Percentiles rank a stretch among this genome's conserved stretches.
Evolutionary conservation across 2,797 vertebrate genomes (phyloP).

Genomic region (Tenualosa thibaudeaui): DNA sequence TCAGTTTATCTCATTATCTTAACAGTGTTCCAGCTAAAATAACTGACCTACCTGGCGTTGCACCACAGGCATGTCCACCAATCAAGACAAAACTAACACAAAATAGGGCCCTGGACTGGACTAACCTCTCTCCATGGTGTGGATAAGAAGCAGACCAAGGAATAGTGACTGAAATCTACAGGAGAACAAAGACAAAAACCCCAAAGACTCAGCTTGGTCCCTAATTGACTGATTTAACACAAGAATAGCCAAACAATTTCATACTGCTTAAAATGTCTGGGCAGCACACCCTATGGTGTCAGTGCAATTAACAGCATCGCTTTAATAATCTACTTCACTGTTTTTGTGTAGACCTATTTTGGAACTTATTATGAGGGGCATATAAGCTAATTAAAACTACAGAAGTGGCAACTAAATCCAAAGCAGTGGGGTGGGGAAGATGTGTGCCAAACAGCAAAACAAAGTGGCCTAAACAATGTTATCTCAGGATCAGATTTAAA

Average conservation of each 20-base stretch:
- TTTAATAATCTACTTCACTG: neutral
- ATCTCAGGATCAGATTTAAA: neutral
- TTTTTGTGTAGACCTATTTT: neutral
- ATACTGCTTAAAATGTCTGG: neutral
- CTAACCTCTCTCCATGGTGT: neutral
- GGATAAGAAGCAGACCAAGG: neutral
- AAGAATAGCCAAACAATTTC: slow-evolving; percentile 8
- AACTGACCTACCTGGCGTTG: neutral
- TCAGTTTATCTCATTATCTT: neutral
- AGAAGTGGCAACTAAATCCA: neutral
- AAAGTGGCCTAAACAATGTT: neutral
- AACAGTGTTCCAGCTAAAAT: neutral
- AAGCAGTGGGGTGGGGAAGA: neutral
- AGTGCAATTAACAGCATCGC: neutral
- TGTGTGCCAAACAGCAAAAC: neutral
- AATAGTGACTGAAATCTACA: neutral
- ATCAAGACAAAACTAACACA: neutral
- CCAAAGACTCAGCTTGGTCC: neutral
- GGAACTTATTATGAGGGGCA: neutral
- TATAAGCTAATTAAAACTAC: neutral
- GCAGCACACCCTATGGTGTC: neutral
- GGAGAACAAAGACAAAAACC: neutral
- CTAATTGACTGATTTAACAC: neutral
- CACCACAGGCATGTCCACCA: neutral
- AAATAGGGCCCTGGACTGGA: neutral